Conservation (phyloP, 2,113 vertebrate genomes). For the Psettodes erumei region DNA sequence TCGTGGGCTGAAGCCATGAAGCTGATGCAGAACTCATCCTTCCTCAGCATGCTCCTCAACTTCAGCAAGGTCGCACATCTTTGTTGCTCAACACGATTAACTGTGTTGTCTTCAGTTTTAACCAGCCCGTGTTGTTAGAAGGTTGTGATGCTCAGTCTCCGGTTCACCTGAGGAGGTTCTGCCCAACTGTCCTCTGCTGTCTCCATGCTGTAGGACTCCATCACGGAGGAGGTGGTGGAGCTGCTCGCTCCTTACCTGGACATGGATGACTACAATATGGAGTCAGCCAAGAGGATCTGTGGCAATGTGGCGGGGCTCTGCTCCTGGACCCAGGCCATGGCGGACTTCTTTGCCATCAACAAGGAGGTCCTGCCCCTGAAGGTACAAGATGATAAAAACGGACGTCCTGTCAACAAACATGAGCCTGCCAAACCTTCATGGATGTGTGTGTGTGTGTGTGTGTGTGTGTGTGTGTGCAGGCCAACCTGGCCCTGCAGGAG, state of each 20-base stretch:
- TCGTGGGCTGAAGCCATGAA: constrained; percentile 88
- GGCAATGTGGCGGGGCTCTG: constrained; percentile 90
- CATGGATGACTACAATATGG: constrained; percentile 90
- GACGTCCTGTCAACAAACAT: too few species aligned
- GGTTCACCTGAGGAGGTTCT: not conserved
- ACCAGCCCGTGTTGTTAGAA: too few species aligned
- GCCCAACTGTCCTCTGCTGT: not conserved
- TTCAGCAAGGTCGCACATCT: constrained; percentile 84
- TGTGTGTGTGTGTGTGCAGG: constrained; percentile 64
- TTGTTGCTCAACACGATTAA: too few species aligned
- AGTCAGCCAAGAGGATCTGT: constrained; percentile 87
- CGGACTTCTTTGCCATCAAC: constrained; percentile 88
- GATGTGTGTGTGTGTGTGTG: constrained; percentile 24
- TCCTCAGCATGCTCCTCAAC: constrained; percentile 86
- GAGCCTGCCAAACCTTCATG: too few species aligned
- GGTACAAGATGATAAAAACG: too few species aligned
- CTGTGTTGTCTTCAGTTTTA: too few species aligned
- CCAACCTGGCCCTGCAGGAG: constrained; percentile 87
- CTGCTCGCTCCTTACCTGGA: constrained; percentile 85
- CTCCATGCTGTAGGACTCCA: constrained; percentile 82
- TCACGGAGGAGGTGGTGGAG: constrained; percentile 88
- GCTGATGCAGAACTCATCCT: constrained; percentile 87
- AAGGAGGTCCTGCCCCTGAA: constrained; percentile 91
- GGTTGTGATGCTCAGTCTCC: too few species aligned
- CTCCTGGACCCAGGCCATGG: constrained; percentile 90